Evolutionary conservation across 2,888 invertebrate genomes (phyloP).

Genomic region (Cataglyphis albicans): DNA sequence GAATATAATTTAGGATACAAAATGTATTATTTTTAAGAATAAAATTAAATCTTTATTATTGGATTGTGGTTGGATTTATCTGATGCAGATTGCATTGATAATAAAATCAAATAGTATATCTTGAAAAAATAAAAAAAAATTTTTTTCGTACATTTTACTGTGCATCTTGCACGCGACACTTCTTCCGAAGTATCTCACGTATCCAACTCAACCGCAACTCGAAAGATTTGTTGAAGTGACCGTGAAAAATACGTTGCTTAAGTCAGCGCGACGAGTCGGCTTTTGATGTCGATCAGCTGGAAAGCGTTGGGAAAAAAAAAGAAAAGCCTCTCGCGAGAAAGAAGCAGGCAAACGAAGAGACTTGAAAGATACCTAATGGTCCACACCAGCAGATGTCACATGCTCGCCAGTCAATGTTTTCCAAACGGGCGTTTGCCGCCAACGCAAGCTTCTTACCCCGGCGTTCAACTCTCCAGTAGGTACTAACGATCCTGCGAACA

Average conservation of each 20-base stretch:
- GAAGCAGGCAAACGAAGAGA: conserved; percentile 34
- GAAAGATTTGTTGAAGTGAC: background rate
- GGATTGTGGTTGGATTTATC: background rate
- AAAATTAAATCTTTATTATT: background rate
- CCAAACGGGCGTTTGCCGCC: conserved; percentile 81
- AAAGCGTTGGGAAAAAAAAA: conserved; percentile 40
- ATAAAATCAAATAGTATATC: background rate
- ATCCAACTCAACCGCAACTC: background rate
- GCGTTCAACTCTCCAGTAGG: conserved; percentile 83
- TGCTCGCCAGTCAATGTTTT: conserved; percentile 81
- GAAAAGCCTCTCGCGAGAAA: conserved; percentile 47
- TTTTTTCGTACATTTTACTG: background rate
- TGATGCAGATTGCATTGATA: background rate
- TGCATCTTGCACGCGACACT: background rate
- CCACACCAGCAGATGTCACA: conserved; percentile 78
- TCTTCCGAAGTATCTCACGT: background rate
- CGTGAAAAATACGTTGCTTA: conserved; percentile 19
- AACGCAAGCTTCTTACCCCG: conserved; percentile 84
- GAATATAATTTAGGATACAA: background rate
- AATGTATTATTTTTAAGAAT: background rate
- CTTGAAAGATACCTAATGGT: conserved; percentile 74
- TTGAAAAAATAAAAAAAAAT: background rate
- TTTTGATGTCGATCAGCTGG: conserved; percentile 58
- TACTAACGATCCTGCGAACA: conserved; percentile 83
- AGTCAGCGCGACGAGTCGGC: conserved; percentile 15